Conservation (phyloP, 1,140 invertebrate species). For the Panagrolaimus sp. region DNA sequence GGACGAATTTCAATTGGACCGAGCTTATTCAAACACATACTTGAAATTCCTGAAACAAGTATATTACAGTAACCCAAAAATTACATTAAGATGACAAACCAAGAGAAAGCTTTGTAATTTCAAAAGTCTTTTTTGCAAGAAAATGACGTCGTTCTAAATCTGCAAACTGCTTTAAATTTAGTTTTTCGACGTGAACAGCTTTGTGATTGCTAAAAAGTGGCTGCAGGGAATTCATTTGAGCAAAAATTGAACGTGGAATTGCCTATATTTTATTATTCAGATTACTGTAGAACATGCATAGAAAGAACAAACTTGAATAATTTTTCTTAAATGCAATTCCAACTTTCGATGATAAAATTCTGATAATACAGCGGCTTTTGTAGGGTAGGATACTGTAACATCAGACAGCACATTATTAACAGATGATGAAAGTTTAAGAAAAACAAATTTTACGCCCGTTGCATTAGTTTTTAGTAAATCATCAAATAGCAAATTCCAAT, state of each 20-base stretch:
- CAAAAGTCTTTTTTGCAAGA: slow-evolving; percentile 37
- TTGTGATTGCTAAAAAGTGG: slow-evolving; percentile 28
- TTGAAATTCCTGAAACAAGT: slow-evolving; percentile 31
- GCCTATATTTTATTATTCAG: slow-evolving; percentile 27
- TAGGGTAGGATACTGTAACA: slow-evolving; percentile 2
- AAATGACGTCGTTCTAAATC: slow-evolving; percentile 29
- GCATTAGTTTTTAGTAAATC: slow-evolving; percentile 35
- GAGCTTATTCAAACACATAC: slow-evolving; percentile 34
- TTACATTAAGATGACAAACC: slow-evolving; percentile 9
- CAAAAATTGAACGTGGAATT: slow-evolving; percentile 40
- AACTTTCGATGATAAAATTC: slow-evolving; percentile 38
- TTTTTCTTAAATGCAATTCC: slow-evolving; percentile 24
- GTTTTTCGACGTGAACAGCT: slow-evolving; percentile 32
- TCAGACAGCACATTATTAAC: slow-evolving; percentile 20
- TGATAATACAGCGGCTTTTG: slow-evolving; percentile 21
- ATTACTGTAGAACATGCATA: neutral
- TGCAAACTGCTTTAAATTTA: slow-evolving; percentile 29
- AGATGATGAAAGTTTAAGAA: slow-evolving; percentile 32
- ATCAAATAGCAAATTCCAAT: slow-evolving; percentile 22
- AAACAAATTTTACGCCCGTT: slow-evolving; percentile 39
- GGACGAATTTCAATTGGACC: slow-evolving; percentile 37
- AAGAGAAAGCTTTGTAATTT: slow-evolving; percentile 44
- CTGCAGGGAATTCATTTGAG: slow-evolving; percentile 39
- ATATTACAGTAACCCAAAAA: neutral
- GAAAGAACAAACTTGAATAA: slow-evolving; percentile 34